A percentile compares a stretch with the other conserved stretches of the same genome.
Evolutionary conservation across 2,113 vertebrate species (phyloP).

Genomic region (Himantopus leucocephalus): DNA sequence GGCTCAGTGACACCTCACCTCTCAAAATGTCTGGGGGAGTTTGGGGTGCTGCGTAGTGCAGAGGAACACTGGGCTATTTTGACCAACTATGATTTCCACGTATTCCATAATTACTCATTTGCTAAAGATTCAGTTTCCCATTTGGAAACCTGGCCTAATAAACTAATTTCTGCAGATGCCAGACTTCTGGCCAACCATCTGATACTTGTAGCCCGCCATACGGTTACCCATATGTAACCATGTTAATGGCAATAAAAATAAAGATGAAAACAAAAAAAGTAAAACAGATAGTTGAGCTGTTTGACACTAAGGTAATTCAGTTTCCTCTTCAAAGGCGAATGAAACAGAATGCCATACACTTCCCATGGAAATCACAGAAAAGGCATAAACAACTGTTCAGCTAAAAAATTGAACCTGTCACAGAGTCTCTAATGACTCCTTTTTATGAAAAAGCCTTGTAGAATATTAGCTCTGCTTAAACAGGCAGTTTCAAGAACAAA

Average conservation of each 20-base stretch:
- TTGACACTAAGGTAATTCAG: constrained; percentile 25
- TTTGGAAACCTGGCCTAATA: constrained; percentile 35
- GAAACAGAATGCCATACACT: not conserved
- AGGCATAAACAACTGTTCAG: not conserved
- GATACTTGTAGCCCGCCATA: constrained; percentile 49
- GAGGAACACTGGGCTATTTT: not conserved
- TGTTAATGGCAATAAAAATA: constrained; percentile 49
- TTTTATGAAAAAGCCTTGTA: not conserved
- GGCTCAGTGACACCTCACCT: not conserved
- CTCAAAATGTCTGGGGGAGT: not conserved
- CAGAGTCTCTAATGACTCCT: not conserved
- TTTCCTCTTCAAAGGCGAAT: not conserved
- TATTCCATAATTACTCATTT: constrained; percentile 30
- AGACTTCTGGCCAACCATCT: constrained; percentile 48
- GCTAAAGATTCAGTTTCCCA: constrained; percentile 5
- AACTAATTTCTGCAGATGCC: constrained; percentile 50
- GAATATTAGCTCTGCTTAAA: not conserved
- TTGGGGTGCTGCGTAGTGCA: not conserved
- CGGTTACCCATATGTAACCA: constrained; percentile 31
- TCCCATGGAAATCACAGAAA: not conserved
- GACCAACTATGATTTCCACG: not conserved
- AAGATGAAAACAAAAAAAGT: constrained; percentile 18
- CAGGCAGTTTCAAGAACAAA: not conserved
- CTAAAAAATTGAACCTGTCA: constrained; percentile 6
- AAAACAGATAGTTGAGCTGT: not conserved